phyloP scores from a whole-genome alignment of 2,797 vertebrate genomes.

The Bryconaethiops microstoma region DNA sequence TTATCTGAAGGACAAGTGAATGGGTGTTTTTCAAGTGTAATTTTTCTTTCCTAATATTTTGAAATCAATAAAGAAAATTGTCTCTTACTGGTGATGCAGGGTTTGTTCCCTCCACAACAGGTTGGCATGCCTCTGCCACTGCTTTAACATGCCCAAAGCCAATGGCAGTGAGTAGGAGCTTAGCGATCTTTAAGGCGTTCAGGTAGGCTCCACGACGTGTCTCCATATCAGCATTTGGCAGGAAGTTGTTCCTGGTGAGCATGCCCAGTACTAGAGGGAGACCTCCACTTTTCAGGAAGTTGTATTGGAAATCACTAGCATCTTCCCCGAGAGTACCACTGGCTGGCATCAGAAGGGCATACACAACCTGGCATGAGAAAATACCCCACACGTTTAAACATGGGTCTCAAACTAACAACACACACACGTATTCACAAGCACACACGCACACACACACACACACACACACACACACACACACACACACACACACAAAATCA shows the following conservation, averaged over 20 bases:
- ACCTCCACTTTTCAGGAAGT: conserved; percentile 96
- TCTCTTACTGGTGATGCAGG: conserved; percentile 88
- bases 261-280: conserved; percentile 96
- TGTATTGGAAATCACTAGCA: conserved; percentile 96
- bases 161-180: conserved; percentile 92
- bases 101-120: conserved; percentile 90
- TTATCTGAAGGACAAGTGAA: conserved; percentile 77
- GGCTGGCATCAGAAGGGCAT: conserved; percentile 98
- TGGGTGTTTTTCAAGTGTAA: not conserved
- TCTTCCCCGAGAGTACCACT: conserved; percentile 95
- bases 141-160: conserved; percentile 95
- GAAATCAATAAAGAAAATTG: not conserved
- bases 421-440: too few relatives aligned
- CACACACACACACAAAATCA: not conserved
- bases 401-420: not conserved
- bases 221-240: conserved; percentile 96
- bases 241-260: conserved; percentile 98
- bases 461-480: too few relatives aligned
- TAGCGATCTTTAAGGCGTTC: conserved; percentile 95
- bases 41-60: not conserved
- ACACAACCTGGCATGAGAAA: conserved; percentile 84
- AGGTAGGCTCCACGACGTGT: conserved; percentile 95
- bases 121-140: conserved; percentile 97
- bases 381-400: too few relatives aligned
- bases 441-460: not conserved